phyloP scores from a whole-genome alignment of 2,113 vertebrate genomes.

The Grammomys surdaster region DNA sequence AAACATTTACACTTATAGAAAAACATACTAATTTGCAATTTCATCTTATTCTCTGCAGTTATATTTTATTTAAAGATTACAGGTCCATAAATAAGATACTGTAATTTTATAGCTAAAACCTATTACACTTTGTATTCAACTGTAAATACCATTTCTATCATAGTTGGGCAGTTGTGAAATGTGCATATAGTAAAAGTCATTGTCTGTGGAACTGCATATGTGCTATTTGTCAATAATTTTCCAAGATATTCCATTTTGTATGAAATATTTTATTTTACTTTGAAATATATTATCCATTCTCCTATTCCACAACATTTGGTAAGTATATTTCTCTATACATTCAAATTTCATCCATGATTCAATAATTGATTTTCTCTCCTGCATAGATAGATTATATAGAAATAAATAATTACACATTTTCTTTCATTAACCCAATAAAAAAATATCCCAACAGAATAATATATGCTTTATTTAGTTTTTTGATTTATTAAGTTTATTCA shows the following conservation, averaged over 20 bases:
- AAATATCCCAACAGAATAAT: background rate
- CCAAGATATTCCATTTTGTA: background rate
- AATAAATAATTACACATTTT: background rate
- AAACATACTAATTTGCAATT: background rate
- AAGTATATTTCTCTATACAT: background rate
- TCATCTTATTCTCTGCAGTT: background rate
- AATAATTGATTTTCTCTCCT: background rate
- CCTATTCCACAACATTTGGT: background rate
- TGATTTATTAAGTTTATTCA: background rate
- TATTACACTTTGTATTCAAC: background rate
- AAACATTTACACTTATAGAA: slow-evolving; percentile 4
- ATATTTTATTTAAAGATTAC: slow-evolving; percentile 43
- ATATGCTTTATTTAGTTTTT: background rate
- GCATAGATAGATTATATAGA: background rate
- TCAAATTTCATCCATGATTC: background rate
- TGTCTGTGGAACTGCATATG: background rate
- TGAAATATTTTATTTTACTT: slow-evolving; percentile 49
- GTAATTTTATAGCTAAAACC: background rate
- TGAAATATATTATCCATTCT: background rate
- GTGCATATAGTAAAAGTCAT: background rate
- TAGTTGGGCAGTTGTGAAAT: background rate
- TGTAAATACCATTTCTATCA: background rate
- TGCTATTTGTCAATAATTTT: slow-evolving; percentile 22
- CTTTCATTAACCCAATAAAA: background rate
- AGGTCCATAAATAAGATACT: background rate